Conservation (phyloP, 2,797 vertebrate genomes). For the Sebastiscus tertius region DNA sequence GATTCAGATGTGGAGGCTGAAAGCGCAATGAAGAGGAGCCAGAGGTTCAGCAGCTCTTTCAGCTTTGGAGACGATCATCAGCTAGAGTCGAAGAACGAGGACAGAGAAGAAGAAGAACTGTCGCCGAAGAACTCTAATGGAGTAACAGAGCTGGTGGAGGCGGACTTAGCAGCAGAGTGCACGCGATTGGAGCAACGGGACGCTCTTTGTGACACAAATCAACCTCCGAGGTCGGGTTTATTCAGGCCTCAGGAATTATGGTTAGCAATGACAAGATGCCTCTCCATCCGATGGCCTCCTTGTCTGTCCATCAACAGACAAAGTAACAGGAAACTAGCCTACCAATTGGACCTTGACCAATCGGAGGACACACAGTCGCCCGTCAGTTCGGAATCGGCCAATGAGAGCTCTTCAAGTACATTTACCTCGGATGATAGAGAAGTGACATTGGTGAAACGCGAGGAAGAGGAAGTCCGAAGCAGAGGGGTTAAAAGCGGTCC, state of each 20-base stretch:
- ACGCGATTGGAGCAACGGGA: conserved; percentile 10
- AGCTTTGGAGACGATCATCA: conserved; percentile 63
- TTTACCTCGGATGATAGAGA: conserved; percentile 36
- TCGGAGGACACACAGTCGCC: conserved; percentile 37
- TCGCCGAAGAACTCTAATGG: conserved; percentile 22
- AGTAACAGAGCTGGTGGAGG: conserved; percentile 32
- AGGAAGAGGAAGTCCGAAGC: conserved; percentile 44
- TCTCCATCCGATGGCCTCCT: conserved; percentile 71
- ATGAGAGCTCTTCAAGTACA: conserved; percentile 53
- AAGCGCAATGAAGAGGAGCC: conserved; percentile 72
- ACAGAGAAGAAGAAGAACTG: conserved; percentile 25
- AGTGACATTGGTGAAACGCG: conserved; percentile 18
- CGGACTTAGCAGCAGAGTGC: conserved; percentile 13
- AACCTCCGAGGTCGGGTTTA: conserved; percentile 22
- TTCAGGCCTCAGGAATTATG: conserved; percentile 72
- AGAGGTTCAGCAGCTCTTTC: conserved; percentile 68
- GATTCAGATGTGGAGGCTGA: conserved; percentile 39
- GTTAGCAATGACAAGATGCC: conserved; percentile 72
- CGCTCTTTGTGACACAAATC: conserved; percentile 7
- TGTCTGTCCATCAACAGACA: conserved; percentile 68
- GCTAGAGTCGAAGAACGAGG: not conserved
- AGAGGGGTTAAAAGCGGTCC: conserved; percentile 34
- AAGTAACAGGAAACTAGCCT: conserved; percentile 46
- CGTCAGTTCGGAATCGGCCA: conserved; percentile 51
- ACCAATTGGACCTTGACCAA: conserved; percentile 57